Conservation (phyloP, 2,888 invertebrate species). For the Spilarctia lutea region DNA sequence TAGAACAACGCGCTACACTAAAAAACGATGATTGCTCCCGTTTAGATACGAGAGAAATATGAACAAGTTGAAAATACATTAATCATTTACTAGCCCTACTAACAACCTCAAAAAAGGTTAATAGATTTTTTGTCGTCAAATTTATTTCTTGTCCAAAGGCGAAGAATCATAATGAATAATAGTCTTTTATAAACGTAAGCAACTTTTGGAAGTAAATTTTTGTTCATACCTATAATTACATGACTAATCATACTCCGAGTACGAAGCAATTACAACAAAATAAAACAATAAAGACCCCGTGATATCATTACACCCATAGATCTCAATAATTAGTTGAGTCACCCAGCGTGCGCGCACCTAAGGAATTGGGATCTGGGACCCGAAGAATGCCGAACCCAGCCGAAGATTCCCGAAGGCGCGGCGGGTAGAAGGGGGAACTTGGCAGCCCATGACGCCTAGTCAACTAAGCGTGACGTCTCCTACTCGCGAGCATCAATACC, state of each 20-base stretch:
- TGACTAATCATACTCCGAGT: slow-evolving; percentile 49
- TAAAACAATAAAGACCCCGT: slow-evolving; percentile 59
- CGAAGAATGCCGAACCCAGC: slow-evolving; percentile 61
- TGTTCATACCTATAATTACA: slow-evolving; percentile 42
- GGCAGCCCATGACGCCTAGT: slow-evolving; percentile 72
- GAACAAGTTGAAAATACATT: slow-evolving; percentile 33
- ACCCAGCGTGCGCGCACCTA: slow-evolving; percentile 61
- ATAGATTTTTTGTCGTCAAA: slow-evolving; percentile 34
- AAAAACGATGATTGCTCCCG: slow-evolving; percentile 29
- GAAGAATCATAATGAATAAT: slow-evolving; percentile 25
- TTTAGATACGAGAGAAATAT: slow-evolving; percentile 32
- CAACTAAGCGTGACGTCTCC: slow-evolving; percentile 73
- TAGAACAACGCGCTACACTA: neutral
- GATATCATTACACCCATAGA: slow-evolving; percentile 69
- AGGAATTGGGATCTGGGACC: slow-evolving; percentile 65
- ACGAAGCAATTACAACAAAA: slow-evolving; percentile 58
- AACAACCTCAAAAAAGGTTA: slow-evolving; percentile 29
- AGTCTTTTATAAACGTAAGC: slow-evolving; percentile 29
- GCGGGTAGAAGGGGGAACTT: slow-evolving; percentile 65
- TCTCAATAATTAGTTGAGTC: slow-evolving; percentile 70
- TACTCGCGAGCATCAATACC: slow-evolving; percentile 63
- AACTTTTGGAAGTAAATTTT: slow-evolving; percentile 40
- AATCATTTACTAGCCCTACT: neutral
- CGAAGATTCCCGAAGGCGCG: slow-evolving; percentile 71
- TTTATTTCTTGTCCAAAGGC: slow-evolving; percentile 22